Evolutionary conservation across 1,140 invertebrate genomes (phyloP).

Genomic region (Goniozus legneri): DNA sequence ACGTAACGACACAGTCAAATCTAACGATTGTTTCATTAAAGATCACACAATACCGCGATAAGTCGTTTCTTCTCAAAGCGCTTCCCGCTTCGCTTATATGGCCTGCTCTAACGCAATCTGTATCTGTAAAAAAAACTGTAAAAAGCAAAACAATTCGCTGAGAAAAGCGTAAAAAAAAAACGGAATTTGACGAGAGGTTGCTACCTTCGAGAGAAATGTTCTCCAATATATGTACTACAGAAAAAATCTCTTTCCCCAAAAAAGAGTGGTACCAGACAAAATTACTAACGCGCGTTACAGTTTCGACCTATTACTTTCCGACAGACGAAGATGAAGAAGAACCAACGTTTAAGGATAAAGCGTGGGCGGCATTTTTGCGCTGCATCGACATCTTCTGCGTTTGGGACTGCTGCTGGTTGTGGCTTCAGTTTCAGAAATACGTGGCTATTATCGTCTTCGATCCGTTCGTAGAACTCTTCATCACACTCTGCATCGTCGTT

Average conservation of each 20-base stretch:
- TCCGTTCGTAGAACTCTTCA: slow-evolving; percentile 97
- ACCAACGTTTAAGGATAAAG: slow-evolving; percentile 82
- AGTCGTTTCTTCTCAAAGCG: no score
- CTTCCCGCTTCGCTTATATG: no score
- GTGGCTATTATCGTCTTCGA: slow-evolving; percentile 92
- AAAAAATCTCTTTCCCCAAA: slow-evolving; percentile 59
- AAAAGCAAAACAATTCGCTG: no score
- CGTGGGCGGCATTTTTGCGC: slow-evolving; percentile 70
- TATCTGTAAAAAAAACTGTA: no score
- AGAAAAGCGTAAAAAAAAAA: not conserved
- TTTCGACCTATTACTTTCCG: slow-evolving; percentile 91
- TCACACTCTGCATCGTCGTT: slow-evolving; percentile 95
- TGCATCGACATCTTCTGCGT: slow-evolving; percentile 92
- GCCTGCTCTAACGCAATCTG: no score
- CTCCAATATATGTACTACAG: no score
- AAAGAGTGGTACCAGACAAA: slow-evolving; percentile 64
- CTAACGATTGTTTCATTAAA: no score
- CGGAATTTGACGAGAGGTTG: slow-evolving; percentile 19
- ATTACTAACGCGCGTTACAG: slow-evolving; percentile 71
- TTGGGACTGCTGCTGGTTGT: slow-evolving; percentile 93
- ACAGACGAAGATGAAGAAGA: slow-evolving; percentile 88
- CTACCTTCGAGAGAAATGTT: no score
- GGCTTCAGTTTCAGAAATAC: slow-evolving; percentile 87
- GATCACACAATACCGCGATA: no score
- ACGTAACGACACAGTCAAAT: no score